A percentile compares a stretch with the other conserved stretches of the same genome.
Evolutionary conservation across 2,888 invertebrate genomes (phyloP).

Genomic region (Tanypteryx hageni): DNA sequence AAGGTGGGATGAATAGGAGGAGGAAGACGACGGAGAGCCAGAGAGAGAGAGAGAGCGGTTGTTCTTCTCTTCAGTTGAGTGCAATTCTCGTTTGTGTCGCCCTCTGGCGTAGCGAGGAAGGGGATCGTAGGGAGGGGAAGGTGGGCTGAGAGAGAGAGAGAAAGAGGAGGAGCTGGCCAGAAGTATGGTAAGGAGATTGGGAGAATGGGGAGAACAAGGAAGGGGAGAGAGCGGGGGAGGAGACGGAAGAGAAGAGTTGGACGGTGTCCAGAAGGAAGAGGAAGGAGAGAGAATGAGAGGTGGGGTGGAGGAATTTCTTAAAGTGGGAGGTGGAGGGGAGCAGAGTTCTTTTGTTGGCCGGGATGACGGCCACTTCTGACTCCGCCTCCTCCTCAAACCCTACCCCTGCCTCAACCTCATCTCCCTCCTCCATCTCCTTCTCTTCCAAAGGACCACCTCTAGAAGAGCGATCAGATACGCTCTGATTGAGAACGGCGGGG

Average conservation of each 20-base stretch:
- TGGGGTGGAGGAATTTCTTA: not conserved
- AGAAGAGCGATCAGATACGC: not conserved
- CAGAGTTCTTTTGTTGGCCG: slow-evolving; percentile 31
- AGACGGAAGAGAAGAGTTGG: not conserved
- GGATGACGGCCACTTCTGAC: not conserved
- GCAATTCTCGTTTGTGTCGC: not conserved
- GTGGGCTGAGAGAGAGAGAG: not conserved
- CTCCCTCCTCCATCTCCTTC: not conserved
- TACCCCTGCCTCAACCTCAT: not conserved
- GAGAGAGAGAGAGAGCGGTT: not conserved
- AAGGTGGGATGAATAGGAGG: not conserved
- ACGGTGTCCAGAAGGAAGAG: not conserved
- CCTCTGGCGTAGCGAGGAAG: not conserved
- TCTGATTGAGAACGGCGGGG: slow-evolving; percentile 1
- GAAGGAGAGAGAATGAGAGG: not conserved
- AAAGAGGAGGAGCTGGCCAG: too few species aligned
- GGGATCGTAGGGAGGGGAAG: not conserved
- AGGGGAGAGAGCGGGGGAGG: not conserved
- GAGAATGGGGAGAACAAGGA: not conserved
- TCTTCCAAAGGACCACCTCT: not conserved
- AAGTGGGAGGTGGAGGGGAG: slow-evolving; percentile 8
- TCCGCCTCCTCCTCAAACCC: too few species aligned
- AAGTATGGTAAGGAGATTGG: not conserved
- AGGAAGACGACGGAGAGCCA: not conserved
- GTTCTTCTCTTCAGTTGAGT: not conserved